A percentile compares a stretch with the other conserved stretches of the same genome.
Evolutionary conservation across 2,888 invertebrate species (phyloP).

Genomic region (Cremastobaeus sp.): DNA sequence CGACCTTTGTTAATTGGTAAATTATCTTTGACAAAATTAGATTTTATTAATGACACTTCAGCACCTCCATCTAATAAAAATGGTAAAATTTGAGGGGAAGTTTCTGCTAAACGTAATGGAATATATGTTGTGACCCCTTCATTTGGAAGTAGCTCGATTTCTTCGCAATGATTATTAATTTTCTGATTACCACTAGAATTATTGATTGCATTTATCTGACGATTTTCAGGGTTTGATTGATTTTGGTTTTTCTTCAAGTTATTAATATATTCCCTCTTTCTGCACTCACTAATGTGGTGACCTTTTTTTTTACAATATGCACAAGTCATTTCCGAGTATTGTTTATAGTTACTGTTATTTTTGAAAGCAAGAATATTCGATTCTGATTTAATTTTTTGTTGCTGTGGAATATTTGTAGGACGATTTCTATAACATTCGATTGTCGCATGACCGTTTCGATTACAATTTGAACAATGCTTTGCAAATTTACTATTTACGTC

Average conservation of each 20-base stretch:
- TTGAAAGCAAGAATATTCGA: not conserved
- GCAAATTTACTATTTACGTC: not conserved
- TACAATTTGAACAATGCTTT: constrained; percentile 1
- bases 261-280: constrained; percentile 43
- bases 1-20: not conserved
- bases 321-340: constrained; percentile 10
- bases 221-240: constrained; percentile 31
- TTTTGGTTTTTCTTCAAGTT: constrained; percentile 30
- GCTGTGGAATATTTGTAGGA: not conserved
- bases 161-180: too few relatives aligned
- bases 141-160: not conserved
- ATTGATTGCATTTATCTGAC: too few relatives aligned
- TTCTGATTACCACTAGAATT: too few relatives aligned
- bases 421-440: not conserved
- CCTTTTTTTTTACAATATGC: constrained; percentile 44
- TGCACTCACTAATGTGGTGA: constrained; percentile 31
- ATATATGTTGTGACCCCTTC: constrained; percentile 4
- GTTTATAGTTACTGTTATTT: constrained; percentile 33
- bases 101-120: not conserved
- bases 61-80: constrained; percentile 10
- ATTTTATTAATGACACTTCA: constrained; percentile 8
- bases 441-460: constrained; percentile 4
- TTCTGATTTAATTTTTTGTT: not conserved
- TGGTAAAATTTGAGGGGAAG: not conserved
- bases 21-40: not conserved